Percentiles rank a stretch among this genome's conserved stretches.
These are phyloP conservation scores for Himalopsyche anomala DNA, from an alignment of 2,888 invertebrate genomes.

Conservation along the genomic window DNA sequence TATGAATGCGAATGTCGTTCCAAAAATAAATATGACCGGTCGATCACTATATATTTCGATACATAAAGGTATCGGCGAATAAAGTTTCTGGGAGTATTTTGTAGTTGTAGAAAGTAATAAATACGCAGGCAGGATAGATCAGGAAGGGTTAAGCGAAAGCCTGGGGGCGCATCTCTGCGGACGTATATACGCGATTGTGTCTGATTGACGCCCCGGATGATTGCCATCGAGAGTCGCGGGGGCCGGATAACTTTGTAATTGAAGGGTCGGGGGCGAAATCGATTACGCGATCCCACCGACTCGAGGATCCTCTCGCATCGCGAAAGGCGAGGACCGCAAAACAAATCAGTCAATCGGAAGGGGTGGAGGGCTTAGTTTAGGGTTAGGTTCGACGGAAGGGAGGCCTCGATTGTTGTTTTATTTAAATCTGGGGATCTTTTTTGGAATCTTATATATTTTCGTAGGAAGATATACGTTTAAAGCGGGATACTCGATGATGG, in stretches of 20 bases:
- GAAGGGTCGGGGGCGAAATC: slow-evolving; percentile 38
- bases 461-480: slow-evolving; percentile 25
- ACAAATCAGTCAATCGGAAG: slow-evolving; percentile 42
- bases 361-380: slow-evolving; percentile 32
- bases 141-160: slow-evolving; percentile 40
- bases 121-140: slow-evolving; percentile 32
- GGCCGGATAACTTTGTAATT: slow-evolving; percentile 39
- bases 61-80: neutral
- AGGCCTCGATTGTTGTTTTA: slow-evolving; percentile 34
- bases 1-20: neutral
- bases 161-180: slow-evolving; percentile 24
- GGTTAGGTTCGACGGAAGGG: slow-evolving; percentile 4
- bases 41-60: neutral
- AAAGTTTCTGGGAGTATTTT: slow-evolving; percentile 4
- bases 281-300: slow-evolving; percentile 20
- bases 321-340: slow-evolving; percentile 37
- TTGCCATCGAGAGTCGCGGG: slow-evolving; percentile 41
- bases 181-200: slow-evolving; percentile 38
- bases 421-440: slow-evolving; percentile 36
- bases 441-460: slow-evolving; percentile 27
- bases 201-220: slow-evolving; percentile 42
- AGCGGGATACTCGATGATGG: slow-evolving; percentile 22
- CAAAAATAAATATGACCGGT: neutral
- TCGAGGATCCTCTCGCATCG: slow-evolving; percentile 31
- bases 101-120: slow-evolving; percentile 22